Evolutionary conservation across 1,140 invertebrate genomes (phyloP).

Genomic region (Physella acuta): DNA sequence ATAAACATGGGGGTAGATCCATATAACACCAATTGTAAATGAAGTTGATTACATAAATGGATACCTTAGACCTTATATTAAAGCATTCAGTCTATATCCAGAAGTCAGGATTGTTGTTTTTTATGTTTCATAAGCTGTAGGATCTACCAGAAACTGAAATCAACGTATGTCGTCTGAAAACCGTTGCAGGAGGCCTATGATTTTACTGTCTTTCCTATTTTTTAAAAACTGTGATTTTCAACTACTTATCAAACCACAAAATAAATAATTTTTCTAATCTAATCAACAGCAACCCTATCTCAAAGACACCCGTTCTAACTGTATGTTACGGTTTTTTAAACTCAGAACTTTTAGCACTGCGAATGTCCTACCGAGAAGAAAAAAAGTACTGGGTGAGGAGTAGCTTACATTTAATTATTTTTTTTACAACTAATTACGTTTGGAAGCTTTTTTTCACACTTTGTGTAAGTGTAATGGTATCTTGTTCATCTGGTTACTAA

Average conservation of each 20-base stretch:
- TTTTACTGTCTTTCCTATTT: not conserved
- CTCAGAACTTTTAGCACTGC: constrained; percentile 20
- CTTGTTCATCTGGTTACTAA: too few species aligned
- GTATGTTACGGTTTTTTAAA: constrained; percentile 30
- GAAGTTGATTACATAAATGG: too few species aligned
- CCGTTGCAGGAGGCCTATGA: not conserved
- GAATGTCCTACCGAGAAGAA: not conserved
- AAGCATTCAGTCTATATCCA: too few species aligned
- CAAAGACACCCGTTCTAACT: constrained; percentile 23
- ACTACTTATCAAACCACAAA: too few species aligned
- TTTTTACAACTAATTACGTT: too few species aligned
- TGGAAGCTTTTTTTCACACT: too few species aligned
- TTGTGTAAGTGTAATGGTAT: too few species aligned
- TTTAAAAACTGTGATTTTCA: not conserved
- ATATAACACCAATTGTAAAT: too few species aligned
- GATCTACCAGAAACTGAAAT: not conserved
- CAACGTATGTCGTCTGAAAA: not conserved
- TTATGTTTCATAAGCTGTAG: not conserved
- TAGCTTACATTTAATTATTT: not conserved
- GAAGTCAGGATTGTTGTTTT: too few species aligned
- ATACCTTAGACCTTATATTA: too few species aligned
- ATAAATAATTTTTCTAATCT: not conserved
- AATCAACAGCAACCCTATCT: not conserved
- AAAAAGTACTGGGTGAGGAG: not conserved
- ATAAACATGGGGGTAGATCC: too few species aligned